Base-by-base conservation (phyloP, 2,797 vertebrate genomes). In the Tiaroga cobitis region DNA sequence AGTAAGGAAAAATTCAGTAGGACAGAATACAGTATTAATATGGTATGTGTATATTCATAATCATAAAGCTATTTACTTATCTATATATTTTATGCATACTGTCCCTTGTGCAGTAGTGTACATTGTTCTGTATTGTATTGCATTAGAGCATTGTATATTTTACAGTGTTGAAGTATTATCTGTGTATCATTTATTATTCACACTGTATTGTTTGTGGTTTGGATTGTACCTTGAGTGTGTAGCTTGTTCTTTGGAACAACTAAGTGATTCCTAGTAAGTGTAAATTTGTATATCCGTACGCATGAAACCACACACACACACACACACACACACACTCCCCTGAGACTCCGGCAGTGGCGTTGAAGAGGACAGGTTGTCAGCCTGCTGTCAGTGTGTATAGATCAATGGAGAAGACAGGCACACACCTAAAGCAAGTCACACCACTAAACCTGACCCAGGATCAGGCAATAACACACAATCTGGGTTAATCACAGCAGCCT, bases 381-480 rank as follows among this genome's bases (percentile, higher is more conserved):
- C 79, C 75, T 49, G 82, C 83, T 87, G 85, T 87, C 88, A 87
- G 37, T 82, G 79, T 80, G 75, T 84, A 87, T 87, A 87, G 88
- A 89, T 85, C 82, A 84, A 67, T 37, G 49, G 69, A 82, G 59
- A 69, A 86, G 67, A 83, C 80, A 82, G 43, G 56, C 67, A 86
- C 81, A 87, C 49, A 80, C 83, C 72, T 86, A 80, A 77, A 85
- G 74, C 81, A 77, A 84, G 87, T 82, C 54, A 51, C 76, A 75
- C 68, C 65, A 69, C 74, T 11, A 73, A 39, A 82, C 70, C 83
- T 72, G 93, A 89, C 91, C 88, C 91, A 88, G 76, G 85, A 86
- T 90, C 88, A 91, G 88, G 43, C 91, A 91, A 90, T 87, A 90
- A 89, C 87, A 63, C 26, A 59, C 75, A 63, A 84, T 88, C 26